Base-by-base conservation (phyloP, 2,113 vertebrate genomes). In the Lontra canadensis region DNA sequence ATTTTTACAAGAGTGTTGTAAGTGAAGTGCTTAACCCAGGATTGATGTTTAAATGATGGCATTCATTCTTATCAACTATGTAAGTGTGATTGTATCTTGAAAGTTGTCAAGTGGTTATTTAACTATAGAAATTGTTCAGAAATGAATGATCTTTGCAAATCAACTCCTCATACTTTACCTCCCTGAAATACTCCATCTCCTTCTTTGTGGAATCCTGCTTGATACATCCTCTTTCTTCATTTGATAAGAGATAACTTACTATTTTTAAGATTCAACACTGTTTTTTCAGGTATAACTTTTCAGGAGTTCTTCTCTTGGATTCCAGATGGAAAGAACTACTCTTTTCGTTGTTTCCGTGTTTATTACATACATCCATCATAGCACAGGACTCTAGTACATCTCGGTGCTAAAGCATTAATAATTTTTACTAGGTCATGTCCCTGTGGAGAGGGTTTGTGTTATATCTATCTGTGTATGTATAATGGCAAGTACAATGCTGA, bases 61-160 rank as follows among this genome's bases (percentile, higher is more conserved):
- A 9, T 59, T 95, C 49, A 49, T 18, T 89, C 13, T 81, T 86
- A 86, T 17, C 49, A 78, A 21, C 17, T 85, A 36, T 74, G 12
- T 11, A 78, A 42, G 21, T 42, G 47, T 18, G 63, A 61, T 90
- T 78, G 82, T 13, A 26, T 83, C 31, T 57, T 34, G 17, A 63
- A 95, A 69, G 20, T 47, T 92, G 25, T 86, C 81, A 91, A 63
- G 49, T 88, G 26, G 3, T 91, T 95, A 78, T 55, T 63, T 29
- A 6, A 36, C 25, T 85, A 47, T 14, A 73, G 9, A 93, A 80
- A 90, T 26, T 84, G 49, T 71, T 90, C 23, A 82, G 21, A 88
- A 94, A 86, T 78, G 65, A 91, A 82, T 92, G 10, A 52, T 25
- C 14, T 81, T 88, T 82, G 20, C 73, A 47, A 92, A 96, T n/a